Base-by-base conservation (phyloP, 1,140 invertebrate genomes). In the Anastrepha ludens region DNA sequence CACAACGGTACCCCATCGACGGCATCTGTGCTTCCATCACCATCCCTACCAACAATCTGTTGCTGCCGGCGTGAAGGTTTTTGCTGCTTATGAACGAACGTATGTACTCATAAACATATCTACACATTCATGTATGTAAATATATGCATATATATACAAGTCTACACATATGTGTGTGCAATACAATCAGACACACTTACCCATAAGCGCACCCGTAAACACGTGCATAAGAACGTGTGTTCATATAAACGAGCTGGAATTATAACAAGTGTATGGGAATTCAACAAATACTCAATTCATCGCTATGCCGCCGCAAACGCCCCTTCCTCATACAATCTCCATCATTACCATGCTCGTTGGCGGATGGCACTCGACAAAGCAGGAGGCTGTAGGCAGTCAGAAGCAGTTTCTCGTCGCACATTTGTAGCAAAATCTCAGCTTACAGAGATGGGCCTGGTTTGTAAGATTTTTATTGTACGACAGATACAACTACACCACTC, bases 11-110 rank as follows among this genome's bases (percentile, higher is more conserved):
- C 39, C 41, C 70, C n/a, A 50, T 47, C 41, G 13, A 3, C 4
- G 41, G 70, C 44, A 81, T 47, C n/a, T 8, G 74, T 47, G 3
- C 5, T 9, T 1, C 50, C 47, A 81, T 81, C 74, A 81, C 47
- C 74, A 81, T 20, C n/a, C 47, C n/a, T 47, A 81, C 74, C 74
- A 81, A 47, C 67, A 74, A 74, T 41, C 67, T 74, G 67, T 74
- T 70, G 70, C 70, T 50, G 44, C 44, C 70, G 70, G 39, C 65
- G 3, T 55, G 9, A 50, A 20, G 65, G 65, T 39, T 70, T n/a
- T n/a, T n/a, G 70, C 70, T 8, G 64, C 29, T 67, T 67, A 29
- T 39, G 7, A 67, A 62, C 60, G 11, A 29, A 5, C 64, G 29
- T 13, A 64, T n/a, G 4, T 64, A 44, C 67, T 9, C 7, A 17